phyloP scores from a whole-genome alignment of 2,888 invertebrate genomes.

The Drosophila barbarae region DNA sequence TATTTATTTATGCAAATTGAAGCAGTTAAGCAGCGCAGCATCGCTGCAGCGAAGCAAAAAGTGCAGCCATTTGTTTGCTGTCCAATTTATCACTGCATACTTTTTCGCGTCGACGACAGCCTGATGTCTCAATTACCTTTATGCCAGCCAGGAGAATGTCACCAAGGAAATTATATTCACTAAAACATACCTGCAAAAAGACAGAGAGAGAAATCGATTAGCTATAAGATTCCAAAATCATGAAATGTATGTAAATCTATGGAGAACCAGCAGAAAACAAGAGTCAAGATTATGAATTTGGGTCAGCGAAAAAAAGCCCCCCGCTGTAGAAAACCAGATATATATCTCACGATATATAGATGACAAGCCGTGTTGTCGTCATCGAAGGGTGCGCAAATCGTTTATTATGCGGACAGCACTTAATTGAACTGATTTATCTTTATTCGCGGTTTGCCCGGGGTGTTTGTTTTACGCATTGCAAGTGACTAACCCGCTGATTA shows the following conservation, averaged over 20 bases:
- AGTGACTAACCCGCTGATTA: constrained; percentile 55
- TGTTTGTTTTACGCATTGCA: constrained; percentile 16
- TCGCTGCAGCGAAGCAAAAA: constrained; percentile 39
- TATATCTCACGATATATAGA: constrained; percentile 49
- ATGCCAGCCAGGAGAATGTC: constrained; percentile 2
- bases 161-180: constrained; percentile 23
- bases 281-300: constrained; percentile 64
- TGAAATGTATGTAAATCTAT: constrained; percentile 39
- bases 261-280: constrained; percentile 52
- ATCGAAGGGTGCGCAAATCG: constrained; percentile 46
- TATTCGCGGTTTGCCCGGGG: constrained; percentile 26
- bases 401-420: constrained; percentile 39
- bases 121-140: constrained; percentile 58
- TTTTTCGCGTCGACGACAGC: constrained; percentile 55
- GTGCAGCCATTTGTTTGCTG: constrained; percentile 44
- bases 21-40: constrained; percentile 61
- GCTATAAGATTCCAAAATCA: constrained; percentile 29
- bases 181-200: constrained; percentile 52
- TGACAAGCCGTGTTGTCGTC: constrained; percentile 35
- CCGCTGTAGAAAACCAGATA: constrained; percentile 33
- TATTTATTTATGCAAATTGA: constrained; percentile 75
- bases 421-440: constrained; percentile 61
- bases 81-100: constrained; percentile 68
- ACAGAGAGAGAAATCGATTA: constrained; percentile 29
- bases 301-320: constrained; percentile 49